Evolutionary conservation across 2,113 vertebrate genomes (phyloP).

Genomic region (Notothenia rossii): DNA sequence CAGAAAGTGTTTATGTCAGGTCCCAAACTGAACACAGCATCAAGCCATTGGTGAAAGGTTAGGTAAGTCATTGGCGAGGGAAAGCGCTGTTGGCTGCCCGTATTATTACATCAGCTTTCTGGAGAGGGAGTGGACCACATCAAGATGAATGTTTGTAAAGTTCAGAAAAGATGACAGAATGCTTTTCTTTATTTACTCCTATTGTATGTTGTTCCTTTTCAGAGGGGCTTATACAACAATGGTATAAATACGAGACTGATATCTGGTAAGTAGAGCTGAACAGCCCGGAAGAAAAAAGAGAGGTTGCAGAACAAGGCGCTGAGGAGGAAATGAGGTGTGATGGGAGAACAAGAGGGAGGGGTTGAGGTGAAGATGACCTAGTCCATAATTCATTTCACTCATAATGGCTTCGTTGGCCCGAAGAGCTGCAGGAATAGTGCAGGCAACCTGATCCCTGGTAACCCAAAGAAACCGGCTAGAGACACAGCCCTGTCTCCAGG

Average conservation of each 20-base stretch:
- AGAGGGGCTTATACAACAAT: background rate
- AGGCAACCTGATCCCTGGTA: constrained; percentile 76
- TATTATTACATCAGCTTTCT: constrained; percentile 29
- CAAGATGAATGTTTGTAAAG: background rate
- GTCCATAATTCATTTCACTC: constrained; percentile 80
- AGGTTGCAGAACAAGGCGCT: background rate
- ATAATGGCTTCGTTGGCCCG: constrained; percentile 74
- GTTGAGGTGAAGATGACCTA: constrained; percentile 44
- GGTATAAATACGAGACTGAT: background rate
- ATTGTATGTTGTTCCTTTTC: background rate
- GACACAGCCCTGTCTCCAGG: constrained; percentile 74
- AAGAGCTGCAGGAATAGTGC: constrained; percentile 64
- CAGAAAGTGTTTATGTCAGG: background rate
- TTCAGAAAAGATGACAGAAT: constrained; percentile 9
- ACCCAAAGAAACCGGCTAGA: constrained; percentile 71
- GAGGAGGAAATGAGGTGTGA: constrained; percentile 33
- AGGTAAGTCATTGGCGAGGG: constrained; percentile 6
- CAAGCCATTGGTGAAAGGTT: constrained; percentile 9
- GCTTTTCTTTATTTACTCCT: constrained; percentile 9
- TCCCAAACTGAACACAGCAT: background rate
- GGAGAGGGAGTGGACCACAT: constrained; percentile 9
- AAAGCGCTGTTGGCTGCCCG: background rate
- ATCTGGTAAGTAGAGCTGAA: background rate
- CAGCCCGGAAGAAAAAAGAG: background rate
- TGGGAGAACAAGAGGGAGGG: constrained; percentile 38